Percentiles rank a stretch among this genome's conserved stretches.
Evolutionary conservation across 2,888 invertebrate genomes (phyloP).

Genomic region (Gymnoscelis rufifasciata): DNA sequence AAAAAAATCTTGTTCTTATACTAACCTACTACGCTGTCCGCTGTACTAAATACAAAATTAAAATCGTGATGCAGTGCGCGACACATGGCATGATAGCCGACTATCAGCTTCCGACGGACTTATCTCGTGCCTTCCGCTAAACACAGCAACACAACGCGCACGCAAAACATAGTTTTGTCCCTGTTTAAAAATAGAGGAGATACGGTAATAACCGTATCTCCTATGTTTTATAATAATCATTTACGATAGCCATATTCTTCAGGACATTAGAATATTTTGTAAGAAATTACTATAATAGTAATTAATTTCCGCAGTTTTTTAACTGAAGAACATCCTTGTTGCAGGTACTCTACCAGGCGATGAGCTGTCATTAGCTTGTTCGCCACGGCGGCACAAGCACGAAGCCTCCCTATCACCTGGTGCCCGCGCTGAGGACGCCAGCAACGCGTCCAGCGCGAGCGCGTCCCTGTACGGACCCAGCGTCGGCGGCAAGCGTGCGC

Average conservation of each 20-base stretch:
- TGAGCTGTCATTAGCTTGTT: slow-evolving; percentile 84
- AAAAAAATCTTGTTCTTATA: too few relatives aligned
- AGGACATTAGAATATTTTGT: too few relatives aligned
- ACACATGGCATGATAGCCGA: slow-evolving; percentile 35
- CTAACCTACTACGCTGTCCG: too few relatives aligned
- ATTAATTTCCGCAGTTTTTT: slow-evolving; percentile 4
- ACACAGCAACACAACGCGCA: slow-evolving; percentile 27
- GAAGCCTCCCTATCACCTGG: slow-evolving; percentile 83
- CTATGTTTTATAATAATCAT: too few relatives aligned
- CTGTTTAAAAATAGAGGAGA: too few relatives aligned
- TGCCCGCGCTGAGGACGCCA: slow-evolving; percentile 85
- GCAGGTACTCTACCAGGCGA: slow-evolving; percentile 89
- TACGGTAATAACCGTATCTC: too few relatives aligned
- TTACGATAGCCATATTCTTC: too few relatives aligned
- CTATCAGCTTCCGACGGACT: slow-evolving; percentile 63
- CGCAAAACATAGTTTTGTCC: slow-evolving; percentile 23
- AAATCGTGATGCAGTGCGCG: slow-evolving; percentile 12
- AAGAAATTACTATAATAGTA: too few relatives aligned
- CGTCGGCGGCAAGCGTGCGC: slow-evolving; percentile 66
- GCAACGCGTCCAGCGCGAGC: slow-evolving; percentile 82
- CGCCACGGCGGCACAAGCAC: slow-evolving; percentile 79
- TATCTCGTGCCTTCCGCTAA: slow-evolving; percentile 56
- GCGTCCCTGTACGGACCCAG: slow-evolving; percentile 80
- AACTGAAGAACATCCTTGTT: slow-evolving; percentile 51
- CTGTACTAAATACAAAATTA: slow-evolving; percentile 21